These are phyloP conservation scores for Drosophila quadrilineata DNA, from an alignment of 1,140 invertebrate genomes.

Conservation along the genomic window DNA sequence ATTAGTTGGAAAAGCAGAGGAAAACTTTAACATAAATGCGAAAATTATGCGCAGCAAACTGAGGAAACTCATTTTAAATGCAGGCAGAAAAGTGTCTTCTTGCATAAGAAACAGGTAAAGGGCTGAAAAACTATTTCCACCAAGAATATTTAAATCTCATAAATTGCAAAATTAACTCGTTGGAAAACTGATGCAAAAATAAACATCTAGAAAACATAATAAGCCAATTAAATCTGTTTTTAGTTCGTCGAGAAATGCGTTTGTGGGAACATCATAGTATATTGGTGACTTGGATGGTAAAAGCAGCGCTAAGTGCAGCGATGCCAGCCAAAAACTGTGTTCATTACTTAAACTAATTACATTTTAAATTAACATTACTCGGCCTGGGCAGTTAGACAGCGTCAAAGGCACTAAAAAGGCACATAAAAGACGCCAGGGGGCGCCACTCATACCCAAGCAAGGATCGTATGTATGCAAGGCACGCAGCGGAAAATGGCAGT, in stretches of 20 bases:
- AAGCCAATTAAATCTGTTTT: neutral
- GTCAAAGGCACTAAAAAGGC: constrained; percentile 46
- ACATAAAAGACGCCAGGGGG: constrained; percentile 63
- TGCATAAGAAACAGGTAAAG: neutral
- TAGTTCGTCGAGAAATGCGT: neutral
- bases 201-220: too few species aligned
- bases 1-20: constrained; percentile 45
- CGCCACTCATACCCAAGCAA: too few species aligned
- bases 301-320: constrained; percentile 22
- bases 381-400: constrained; percentile 48
- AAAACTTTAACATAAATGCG: constrained; percentile 65
- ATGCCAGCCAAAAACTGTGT: constrained; percentile 60
- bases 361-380: constrained; percentile 76
- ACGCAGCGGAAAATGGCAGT: constrained; percentile 53
- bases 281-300: neutral
- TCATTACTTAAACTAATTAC: constrained; percentile 80
- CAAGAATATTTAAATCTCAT: too few species aligned
- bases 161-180: too few species aligned
- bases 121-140: neutral
- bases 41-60: constrained; percentile 65
- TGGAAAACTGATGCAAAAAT: too few species aligned
- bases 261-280: neutral
- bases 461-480: constrained; percentile 62
- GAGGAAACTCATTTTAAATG: constrained; percentile 70
- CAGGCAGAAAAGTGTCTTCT: constrained; percentile 25